These are phyloP conservation scores for Calephelis perditalis DNA, from an alignment of 2,888 invertebrate species.

Conservation along the genomic window DNA sequence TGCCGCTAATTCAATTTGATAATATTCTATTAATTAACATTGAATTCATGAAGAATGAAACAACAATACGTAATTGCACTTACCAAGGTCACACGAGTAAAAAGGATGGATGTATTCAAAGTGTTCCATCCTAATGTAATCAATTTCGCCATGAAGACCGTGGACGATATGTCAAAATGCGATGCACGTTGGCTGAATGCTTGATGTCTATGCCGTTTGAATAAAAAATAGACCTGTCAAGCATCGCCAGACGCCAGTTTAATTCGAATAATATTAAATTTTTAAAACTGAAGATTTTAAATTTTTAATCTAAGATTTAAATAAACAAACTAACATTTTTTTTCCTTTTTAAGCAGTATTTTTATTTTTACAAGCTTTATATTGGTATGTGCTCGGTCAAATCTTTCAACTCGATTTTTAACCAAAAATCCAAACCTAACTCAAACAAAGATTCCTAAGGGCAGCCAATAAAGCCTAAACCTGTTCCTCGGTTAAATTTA, in stretches of 20 bases:
- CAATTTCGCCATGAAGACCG: conserved; percentile 50
- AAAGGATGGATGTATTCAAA: conserved; percentile 38
- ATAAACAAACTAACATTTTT: too few relatives aligned
- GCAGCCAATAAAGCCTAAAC: too few relatives aligned
- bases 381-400: too few relatives aligned
- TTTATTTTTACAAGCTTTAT: too few relatives aligned
- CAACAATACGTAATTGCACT: conserved; percentile 32
- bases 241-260: conserved; percentile 23
- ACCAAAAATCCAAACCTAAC: too few relatives aligned
- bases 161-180: conserved; percentile 49
- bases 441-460: too few relatives aligned
- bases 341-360: too few relatives aligned
- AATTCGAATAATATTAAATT: too few relatives aligned
- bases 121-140: conserved; percentile 39
- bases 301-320: too few relatives aligned
- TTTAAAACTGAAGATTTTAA: too few relatives aligned
- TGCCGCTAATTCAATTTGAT: neutral
- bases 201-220: conserved; percentile 36
- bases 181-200: conserved; percentile 38
- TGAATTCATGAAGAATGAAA: conserved; percentile 33
- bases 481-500: too few relatives aligned
- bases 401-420: too few relatives aligned
- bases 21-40: conserved; percentile 22
- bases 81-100: conserved; percentile 37
- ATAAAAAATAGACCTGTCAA: conserved; percentile 32